These are phyloP conservation scores for Sibirionetta formosa DNA, from an alignment of 2,797 vertebrate genomes.

Conservation along the genomic window DNA sequence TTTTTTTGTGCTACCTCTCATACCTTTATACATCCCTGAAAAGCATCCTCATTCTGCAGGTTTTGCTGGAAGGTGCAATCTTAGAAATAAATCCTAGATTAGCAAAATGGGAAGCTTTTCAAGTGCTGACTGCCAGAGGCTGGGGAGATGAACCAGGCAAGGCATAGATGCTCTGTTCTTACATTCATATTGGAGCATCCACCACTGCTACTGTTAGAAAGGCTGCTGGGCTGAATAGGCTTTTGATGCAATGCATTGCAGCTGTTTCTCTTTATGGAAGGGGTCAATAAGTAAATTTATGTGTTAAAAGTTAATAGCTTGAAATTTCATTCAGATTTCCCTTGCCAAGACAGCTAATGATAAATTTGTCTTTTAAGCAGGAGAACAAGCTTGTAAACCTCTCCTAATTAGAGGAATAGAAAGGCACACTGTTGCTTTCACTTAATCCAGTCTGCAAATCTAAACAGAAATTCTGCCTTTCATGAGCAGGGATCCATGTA, in stretches of 20 bases:
- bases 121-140: background rate
- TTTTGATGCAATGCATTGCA: background rate
- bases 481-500: background rate
- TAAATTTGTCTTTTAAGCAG: background rate
- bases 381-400: background rate
- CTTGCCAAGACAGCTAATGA: background rate
- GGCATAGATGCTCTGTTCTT: background rate
- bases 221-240: background rate
- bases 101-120: background rate
- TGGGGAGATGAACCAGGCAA: background rate
- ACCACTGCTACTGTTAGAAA: background rate
- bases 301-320: background rate
- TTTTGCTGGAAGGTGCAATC: background rate
- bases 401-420: background rate
- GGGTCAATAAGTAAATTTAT: background rate
- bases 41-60: background rate
- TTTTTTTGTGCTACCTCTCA: background rate
- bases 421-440: background rate
- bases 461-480: background rate
- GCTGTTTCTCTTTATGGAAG: background rate
- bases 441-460: background rate
- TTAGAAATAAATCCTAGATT: background rate
- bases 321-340: background rate
- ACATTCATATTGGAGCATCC: background rate
- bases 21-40: background rate